Percentiles rank a stretch among this genome's conserved stretches.
These are phyloP conservation scores for Zaprionus lachaisei DNA, from an alignment of 1,140 invertebrate species.

Conservation along the genomic window DNA sequence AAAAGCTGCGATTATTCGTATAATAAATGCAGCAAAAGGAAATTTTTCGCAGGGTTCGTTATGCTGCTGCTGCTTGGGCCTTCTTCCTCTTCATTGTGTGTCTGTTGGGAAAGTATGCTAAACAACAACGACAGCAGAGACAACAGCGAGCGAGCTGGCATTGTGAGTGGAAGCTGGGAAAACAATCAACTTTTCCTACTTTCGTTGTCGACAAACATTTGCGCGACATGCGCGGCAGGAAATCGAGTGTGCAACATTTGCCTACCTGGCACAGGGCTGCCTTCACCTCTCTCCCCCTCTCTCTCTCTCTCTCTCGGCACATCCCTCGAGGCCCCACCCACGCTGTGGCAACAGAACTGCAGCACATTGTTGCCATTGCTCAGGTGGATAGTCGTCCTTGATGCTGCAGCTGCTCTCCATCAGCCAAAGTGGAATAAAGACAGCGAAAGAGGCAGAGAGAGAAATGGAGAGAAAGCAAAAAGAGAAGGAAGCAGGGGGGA, in stretches of 20 bases:
- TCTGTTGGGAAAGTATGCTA: conserved; percentile 45
- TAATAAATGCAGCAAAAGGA: conserved; percentile 54
- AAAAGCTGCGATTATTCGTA: conserved; percentile 37
- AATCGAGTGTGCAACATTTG: conserved; percentile 80
- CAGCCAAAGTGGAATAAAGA: conserved; percentile 22
- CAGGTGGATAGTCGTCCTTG: conserved; percentile 69
- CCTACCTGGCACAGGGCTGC: conserved; percentile 9
- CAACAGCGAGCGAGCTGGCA: conserved; percentile 13
- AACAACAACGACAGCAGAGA: conserved; percentile 32
- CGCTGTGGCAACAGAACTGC: not conserved
- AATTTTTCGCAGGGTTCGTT: conserved; percentile 33
- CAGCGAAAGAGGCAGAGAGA: not conserved
- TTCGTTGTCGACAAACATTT: conserved; percentile 66
- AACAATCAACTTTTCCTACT: conserved; percentile 73
- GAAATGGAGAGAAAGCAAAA: not conserved
- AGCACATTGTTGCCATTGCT: conserved; percentile 25
- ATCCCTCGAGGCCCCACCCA: not conserved
- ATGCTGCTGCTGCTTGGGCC: not conserved
- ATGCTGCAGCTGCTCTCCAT: conserved; percentile 30
- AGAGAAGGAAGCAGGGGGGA: not conserved
- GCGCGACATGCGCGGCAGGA: conserved; percentile 77
- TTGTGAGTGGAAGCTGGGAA: conserved; percentile 33
- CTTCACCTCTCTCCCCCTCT: not conserved
- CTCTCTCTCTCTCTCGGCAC: no score
- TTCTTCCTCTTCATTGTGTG: conserved; percentile 6